phyloP scores from a whole-genome alignment of 1,140 invertebrate species.

The Cecropterus lyciades region DNA sequence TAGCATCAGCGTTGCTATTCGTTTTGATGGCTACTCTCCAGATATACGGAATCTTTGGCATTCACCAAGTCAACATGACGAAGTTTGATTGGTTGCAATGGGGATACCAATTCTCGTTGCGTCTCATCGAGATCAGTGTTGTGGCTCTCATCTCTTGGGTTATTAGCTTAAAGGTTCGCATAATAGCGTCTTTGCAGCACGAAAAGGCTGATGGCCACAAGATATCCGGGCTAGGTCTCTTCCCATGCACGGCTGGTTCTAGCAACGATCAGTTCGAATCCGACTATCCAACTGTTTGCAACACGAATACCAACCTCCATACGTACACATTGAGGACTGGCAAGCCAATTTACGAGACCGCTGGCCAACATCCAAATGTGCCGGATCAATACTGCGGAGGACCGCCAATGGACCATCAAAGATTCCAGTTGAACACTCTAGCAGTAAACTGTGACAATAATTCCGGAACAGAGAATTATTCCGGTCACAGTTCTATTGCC shows the following conservation, averaged over 20 bases:
- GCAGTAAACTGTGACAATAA: conserved; percentile 83
- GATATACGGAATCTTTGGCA: conserved; percentile 92
- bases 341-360: conserved; percentile 90
- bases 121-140: conserved; percentile 93
- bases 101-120: conserved; percentile 93
- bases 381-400: conserved; percentile 80
- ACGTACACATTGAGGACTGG: conserved; percentile 92
- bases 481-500: conserved; percentile 81
- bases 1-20: conserved; percentile 93
- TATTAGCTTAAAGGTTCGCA: conserved; percentile 87
- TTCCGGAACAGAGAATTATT: conserved; percentile 83
- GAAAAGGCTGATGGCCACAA: conserved; percentile 85
- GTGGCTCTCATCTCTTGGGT: conserved; percentile 93
- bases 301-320: conserved; percentile 92
- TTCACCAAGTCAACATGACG: conserved; percentile 85
- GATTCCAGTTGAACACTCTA: conserved; percentile 76
- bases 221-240: conserved; percentile 89
- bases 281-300: conserved; percentile 93
- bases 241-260: conserved; percentile 90
- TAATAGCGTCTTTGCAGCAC: conserved; percentile 81
- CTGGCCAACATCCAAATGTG: conserved; percentile 81
- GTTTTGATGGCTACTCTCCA: conserved; percentile 92
- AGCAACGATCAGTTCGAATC: conserved; percentile 91
- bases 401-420: conserved; percentile 68
- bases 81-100: conserved; percentile 93